Percentiles rank a stretch among this genome's conserved stretches.
Conservation (phyloP, 2,888 invertebrate species). For the Proisotoma minuta region DNA sequence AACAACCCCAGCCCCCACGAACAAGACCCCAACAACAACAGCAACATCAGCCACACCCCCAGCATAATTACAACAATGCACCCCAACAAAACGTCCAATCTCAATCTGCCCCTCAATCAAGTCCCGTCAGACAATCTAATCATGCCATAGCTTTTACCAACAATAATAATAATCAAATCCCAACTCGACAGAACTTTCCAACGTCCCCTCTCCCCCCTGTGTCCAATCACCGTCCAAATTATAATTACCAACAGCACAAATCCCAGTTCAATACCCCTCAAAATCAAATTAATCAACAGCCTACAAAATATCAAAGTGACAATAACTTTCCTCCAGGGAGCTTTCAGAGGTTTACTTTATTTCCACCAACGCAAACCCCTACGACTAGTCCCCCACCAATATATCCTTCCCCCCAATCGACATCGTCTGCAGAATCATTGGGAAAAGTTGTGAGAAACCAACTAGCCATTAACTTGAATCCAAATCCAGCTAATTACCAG, state of each 20-base stretch:
- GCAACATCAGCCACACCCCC: constrained; percentile 16
- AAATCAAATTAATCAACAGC: not conserved
- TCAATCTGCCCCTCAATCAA: not conserved
- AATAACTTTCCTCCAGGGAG: not conserved
- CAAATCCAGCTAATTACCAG: constrained; percentile 4
- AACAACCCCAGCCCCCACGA: constrained; percentile 5
- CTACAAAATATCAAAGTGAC: no score
- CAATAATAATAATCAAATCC: not conserved
- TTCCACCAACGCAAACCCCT: not conserved
- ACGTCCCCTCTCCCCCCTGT: not conserved
- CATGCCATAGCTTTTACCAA: not conserved
- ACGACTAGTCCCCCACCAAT: not conserved
- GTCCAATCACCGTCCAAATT: not conserved
- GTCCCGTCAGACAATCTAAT: not conserved
- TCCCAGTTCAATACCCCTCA: not conserved
- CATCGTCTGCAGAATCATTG: no score
- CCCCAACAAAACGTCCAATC: not conserved
- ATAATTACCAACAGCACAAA: not conserved
- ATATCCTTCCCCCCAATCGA: not conserved
- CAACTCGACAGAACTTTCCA: not conserved
- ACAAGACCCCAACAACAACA: constrained; percentile 14
- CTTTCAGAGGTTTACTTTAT: not conserved
- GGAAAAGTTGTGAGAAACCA: constrained; percentile 1
- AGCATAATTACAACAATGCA: not conserved
- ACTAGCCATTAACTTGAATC: not conserved